phyloP scores from a whole-genome alignment of 2,797 vertebrate species.

The Anabas testudineus region DNA sequence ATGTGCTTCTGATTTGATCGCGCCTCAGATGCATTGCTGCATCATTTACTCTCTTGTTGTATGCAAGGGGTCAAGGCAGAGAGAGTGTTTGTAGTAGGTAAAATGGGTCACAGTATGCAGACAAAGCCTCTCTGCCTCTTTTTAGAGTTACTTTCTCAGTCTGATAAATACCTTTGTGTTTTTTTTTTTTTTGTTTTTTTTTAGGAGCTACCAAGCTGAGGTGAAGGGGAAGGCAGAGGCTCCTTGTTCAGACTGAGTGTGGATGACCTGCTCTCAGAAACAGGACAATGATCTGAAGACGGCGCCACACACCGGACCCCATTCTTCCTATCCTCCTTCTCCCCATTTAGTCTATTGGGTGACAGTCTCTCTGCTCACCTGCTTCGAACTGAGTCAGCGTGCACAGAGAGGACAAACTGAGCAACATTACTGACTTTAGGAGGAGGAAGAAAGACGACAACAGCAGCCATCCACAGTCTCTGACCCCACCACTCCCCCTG shows the following conservation, averaged over 20 bases:
- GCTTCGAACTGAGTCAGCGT: slow-evolving; percentile 57
- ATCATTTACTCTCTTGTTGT: slow-evolving; percentile 61
- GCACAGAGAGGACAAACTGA: slow-evolving; percentile 35
- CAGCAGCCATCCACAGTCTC: slow-evolving; percentile 65
- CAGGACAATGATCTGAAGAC: slow-evolving; percentile 84
- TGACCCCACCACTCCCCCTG: slow-evolving; percentile 55
- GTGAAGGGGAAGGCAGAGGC: slow-evolving; percentile 78
- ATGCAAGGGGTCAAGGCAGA: slow-evolving; percentile 43
- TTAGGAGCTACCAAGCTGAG: slow-evolving; percentile 77
- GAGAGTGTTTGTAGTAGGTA: slow-evolving; percentile 48
- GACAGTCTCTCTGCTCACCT: slow-evolving; percentile 57
- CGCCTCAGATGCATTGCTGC: slow-evolving; percentile 53
- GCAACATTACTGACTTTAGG: neutral
- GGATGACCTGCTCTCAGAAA: slow-evolving; percentile 69
- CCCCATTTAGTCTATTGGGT: slow-evolving; percentile 33
- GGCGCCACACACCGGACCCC: slow-evolving; percentile 57
- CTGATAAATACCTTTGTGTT: slow-evolving; percentile 57
- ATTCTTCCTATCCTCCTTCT: slow-evolving; percentile 71
- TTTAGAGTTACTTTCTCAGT: slow-evolving; percentile 19
- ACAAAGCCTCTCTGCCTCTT: slow-evolving; percentile 28
- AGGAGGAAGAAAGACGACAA: slow-evolving; percentile 35
- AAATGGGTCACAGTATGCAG: slow-evolving; percentile 67
- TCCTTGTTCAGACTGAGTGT: slow-evolving; percentile 63
- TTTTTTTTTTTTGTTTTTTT: no score
- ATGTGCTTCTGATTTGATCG: slow-evolving; percentile 62